Evolutionary conservation across 2,797 vertebrate species (phyloP).

Genomic region (Bovichtus diacanthus): DNA sequence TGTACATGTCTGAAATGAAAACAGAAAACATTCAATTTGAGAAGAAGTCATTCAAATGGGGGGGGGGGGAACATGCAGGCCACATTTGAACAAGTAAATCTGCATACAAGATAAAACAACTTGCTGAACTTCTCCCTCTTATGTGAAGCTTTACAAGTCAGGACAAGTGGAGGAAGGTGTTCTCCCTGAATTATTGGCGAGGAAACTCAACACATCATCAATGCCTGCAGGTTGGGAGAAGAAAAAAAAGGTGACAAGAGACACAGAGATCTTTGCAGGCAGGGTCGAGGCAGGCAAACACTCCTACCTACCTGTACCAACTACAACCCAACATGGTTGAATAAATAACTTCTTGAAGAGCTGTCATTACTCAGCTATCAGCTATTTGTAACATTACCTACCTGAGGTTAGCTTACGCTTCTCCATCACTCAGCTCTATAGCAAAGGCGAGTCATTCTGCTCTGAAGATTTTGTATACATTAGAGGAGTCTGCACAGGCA

Average conservation of each 20-base stretch:
- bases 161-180: constrained; percentile 56
- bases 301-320: constrained; percentile 56
- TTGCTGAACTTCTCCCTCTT: constrained; percentile 3
- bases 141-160: constrained; percentile 53
- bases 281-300: constrained; percentile 24
- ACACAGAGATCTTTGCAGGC: constrained; percentile 34
- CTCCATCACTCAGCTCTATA: constrained; percentile 67
- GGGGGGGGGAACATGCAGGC: background rate
- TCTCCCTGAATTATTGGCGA: constrained; percentile 47
- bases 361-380: constrained; percentile 84
- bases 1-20: background rate
- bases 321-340: constrained; percentile 55
- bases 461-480: constrained; percentile 58
- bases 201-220: constrained; percentile 53
- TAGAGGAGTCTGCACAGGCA: constrained; percentile 71
- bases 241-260: constrained; percentile 32
- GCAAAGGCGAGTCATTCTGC: constrained; percentile 35
- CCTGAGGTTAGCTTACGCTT: constrained; percentile 60
- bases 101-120: constrained; percentile 1
- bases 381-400: constrained; percentile 77
- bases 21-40: background rate
- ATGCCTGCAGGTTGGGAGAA: background rate
- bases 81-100: background rate
- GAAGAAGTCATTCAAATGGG: background rate
- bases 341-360: constrained; percentile 70